Conservation (phyloP, 2,113 vertebrate genomes). For the Crotophaga sulcirostris region DNA sequence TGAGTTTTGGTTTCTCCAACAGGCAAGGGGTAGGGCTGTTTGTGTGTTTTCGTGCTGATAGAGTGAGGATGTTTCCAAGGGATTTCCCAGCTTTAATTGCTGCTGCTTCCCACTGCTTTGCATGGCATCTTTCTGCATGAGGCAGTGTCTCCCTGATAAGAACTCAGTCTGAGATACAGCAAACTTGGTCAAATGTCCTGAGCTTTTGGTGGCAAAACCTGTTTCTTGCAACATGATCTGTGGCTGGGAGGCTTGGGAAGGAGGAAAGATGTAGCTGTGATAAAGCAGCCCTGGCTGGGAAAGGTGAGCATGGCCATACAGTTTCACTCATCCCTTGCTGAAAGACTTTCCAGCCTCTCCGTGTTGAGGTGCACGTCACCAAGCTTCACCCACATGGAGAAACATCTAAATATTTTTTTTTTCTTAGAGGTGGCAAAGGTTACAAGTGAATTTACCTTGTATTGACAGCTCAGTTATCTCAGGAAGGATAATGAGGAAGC, state of each 20-base stretch:
- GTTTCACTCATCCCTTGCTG: neutral
- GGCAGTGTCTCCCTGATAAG: accelerated
- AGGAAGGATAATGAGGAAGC: neutral
- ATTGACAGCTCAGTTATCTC: neutral
- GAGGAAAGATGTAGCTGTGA: neutral
- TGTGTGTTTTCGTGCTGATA: accelerated
- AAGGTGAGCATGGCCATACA: accelerated
- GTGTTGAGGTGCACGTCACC: neutral
- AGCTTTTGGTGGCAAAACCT: neutral
- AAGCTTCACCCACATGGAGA: accelerated
- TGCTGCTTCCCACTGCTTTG: neutral
- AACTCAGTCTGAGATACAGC: neutral
- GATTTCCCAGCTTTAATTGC: accelerated
- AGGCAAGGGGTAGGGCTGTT: accelerated
- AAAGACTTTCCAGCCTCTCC: neutral
- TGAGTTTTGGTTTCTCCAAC: neutral
- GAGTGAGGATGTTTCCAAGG: accelerated
- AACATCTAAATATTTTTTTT: neutral
- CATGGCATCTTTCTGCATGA: accelerated
- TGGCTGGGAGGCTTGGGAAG: neutral
- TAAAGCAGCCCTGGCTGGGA: neutral
- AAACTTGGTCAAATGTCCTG: neutral
- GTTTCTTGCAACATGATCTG: neutral
- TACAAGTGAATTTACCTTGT: neutral
- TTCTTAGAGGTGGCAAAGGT: neutral